Percentiles rank a stretch among this genome's conserved stretches.
Conservation (phyloP, 2,113 vertebrate genomes). For the Synodontis membranacea region DNA sequence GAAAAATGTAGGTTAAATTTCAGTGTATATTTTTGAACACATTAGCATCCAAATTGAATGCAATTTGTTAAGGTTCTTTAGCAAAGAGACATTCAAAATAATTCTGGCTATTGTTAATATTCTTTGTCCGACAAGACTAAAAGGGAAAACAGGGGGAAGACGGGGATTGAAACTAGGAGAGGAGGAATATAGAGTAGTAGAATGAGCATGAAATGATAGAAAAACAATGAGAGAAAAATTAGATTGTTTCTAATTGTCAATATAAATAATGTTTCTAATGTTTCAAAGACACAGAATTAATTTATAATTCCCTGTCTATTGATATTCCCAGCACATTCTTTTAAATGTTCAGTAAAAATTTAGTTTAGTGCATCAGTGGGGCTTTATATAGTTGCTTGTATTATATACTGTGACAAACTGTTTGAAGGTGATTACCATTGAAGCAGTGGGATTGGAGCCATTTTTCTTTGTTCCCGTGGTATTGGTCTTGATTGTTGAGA, state of each 20-base stretch:
- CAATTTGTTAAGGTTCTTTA: neutral
- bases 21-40: neutral
- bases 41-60: neutral
- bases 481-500: constrained; percentile 45
- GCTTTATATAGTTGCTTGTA: neutral
- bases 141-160: neutral
- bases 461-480: neutral
- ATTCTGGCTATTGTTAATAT: neutral
- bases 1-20: neutral
- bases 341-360: neutral
- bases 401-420: neutral
- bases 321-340: neutral
- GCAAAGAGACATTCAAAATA: neutral
- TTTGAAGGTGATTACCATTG: constrained; percentile 51
- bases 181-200: neutral
- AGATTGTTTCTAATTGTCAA: neutral
- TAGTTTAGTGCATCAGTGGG: neutral
- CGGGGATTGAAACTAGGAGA: neutral
- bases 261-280: neutral
- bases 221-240: neutral
- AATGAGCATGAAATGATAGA: neutral
- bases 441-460: constrained; percentile 47
- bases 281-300: neutral
- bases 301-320: neutral
- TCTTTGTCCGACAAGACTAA: neutral